Base-by-base conservation (phyloP, 2,888 invertebrate species). In the Epistrophe eligans region DNA sequence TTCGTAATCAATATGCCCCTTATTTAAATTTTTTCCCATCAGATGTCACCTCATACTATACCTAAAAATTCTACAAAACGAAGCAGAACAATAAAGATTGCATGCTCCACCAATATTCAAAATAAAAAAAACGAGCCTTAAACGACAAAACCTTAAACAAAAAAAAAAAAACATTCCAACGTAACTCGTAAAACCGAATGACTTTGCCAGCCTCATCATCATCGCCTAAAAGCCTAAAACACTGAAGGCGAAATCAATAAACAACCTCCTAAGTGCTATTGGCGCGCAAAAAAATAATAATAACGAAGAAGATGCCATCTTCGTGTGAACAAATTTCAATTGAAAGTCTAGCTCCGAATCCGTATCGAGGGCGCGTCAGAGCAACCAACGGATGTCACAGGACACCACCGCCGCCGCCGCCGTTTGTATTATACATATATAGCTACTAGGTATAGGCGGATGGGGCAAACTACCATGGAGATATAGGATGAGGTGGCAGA, bases 301-400 rank as follows among this genome's bases (percentile, higher is more conserved):
- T 28, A 48, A 28, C 32, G 35, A 64, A 50, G 17, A 38, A 48
- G 35, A 77, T 72, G 57, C 72, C 64, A 67, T 77, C 77, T 67
- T 72, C 57, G 50, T 52, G 72, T 72, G 77, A 82, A 81, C 66
- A 77, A 72, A 81, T 84, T 80, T 73, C 77, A 77, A 77, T 84
- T 72, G 84, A 84, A 84, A 77, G 50, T 72, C 66, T 67, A 72
- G 66, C 72, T 55, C n/a, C 24, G 24, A 2, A 24, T 24, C 24
- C 28, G 8, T 55, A 77, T 80, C 58, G 62, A 64, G 74, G 57
- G 50, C 76, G 64, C 80, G 58, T 66, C 66, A 70, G 45, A 52
- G 43, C 50, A 84, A 38, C 19, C 38, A 60, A 62, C 52, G 60
- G 79, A 67, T 73, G 73, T 38, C 50, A 66, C 52, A 66, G 55